Percentiles rank a stretch among this genome's conserved stretches.
phyloP scores from a whole-genome alignment of 2,797 vertebrate species.

The Margarornis squamiger region DNA sequence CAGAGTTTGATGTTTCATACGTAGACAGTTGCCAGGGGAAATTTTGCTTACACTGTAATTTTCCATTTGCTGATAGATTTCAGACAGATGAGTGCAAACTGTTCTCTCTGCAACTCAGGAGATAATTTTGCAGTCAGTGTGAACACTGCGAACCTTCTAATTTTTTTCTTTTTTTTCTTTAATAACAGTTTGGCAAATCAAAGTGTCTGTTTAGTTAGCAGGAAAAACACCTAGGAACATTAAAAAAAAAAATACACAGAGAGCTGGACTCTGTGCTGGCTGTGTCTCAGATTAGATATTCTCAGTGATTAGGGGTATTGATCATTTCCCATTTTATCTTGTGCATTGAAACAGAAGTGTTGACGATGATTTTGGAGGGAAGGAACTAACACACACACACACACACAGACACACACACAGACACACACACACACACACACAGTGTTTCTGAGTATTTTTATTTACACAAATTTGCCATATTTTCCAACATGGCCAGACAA shows the following conservation, averaged over 20 bases:
- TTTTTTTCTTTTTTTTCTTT: neutral
- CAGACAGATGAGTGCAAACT: constrained; percentile 54
- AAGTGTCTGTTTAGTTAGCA: constrained; percentile 19
- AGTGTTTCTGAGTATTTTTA: neutral
- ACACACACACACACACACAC: too few species aligned
- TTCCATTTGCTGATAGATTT: constrained; percentile 46
- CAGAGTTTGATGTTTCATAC: neutral
- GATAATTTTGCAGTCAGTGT: constrained; percentile 55
- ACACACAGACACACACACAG: too few species aligned
- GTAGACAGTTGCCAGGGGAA: constrained; percentile 34
- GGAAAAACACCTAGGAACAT: constrained; percentile 1
- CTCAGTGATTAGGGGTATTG: neutral
- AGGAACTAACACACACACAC: neutral
- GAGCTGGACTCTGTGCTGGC: neutral
- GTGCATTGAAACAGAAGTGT: neutral
- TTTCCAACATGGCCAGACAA: neutral
- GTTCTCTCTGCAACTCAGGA: constrained; percentile 42
- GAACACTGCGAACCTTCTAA: constrained; percentile 24
- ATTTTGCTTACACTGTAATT: constrained; percentile 46
- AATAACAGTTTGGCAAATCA: constrained; percentile 44
- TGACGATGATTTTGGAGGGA: neutral
- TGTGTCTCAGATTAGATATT: neutral
- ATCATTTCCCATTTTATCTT: neutral
- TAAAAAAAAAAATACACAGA: neutral
- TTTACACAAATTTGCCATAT: neutral